A percentile compares a stretch with the other conserved stretches of the same genome.
Conservation (phyloP, 2,797 vertebrate genomes). For the Pseudomugil gertrudae region DNA sequence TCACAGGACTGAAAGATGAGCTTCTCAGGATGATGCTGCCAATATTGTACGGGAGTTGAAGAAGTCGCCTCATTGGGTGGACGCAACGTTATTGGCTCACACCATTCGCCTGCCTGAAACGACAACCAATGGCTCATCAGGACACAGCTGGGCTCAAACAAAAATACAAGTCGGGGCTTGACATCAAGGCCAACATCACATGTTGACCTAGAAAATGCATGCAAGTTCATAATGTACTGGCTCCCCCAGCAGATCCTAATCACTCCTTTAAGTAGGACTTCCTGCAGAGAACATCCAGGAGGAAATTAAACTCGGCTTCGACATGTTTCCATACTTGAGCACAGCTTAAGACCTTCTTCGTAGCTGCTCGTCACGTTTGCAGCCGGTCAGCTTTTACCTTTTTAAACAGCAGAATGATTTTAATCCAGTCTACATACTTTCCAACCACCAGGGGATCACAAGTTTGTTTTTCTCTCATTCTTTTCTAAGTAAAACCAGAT, state of each 20-base stretch:
- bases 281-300: conserved; percentile 33
- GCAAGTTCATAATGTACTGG: conserved; percentile 23
- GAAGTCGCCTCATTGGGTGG: conserved; percentile 98
- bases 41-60: conserved; percentile 97
- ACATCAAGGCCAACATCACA: conserved; percentile 12
- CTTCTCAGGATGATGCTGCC: conserved; percentile 99
- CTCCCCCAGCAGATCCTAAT: conserved; percentile 23
- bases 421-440: conserved; percentile 38
- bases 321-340: conserved; percentile 2
- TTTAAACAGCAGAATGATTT: conserved; percentile 28
- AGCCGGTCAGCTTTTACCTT: conserved; percentile 10
- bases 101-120: conserved; percentile 97
- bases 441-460: conserved; percentile 36
- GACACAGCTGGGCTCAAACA: conserved; percentile 25
- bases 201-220: conserved; percentile 36
- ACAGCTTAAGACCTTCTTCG: conserved; percentile 16
- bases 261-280: conserved; percentile 24
- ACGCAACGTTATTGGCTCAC: conserved; percentile 96
- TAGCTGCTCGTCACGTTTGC: background rate
- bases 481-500: conserved; percentile 59
- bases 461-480: conserved; percentile 38
- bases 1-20: conserved; percentile 99
- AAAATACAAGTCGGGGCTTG: conserved; percentile 26
- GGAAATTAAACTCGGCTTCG: conserved; percentile 42
- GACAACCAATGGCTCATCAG: conserved; percentile 40